These are phyloP conservation scores for Noctilio leporinus DNA, from an alignment of 2,113 vertebrate species.

Conservation along the genomic window DNA sequence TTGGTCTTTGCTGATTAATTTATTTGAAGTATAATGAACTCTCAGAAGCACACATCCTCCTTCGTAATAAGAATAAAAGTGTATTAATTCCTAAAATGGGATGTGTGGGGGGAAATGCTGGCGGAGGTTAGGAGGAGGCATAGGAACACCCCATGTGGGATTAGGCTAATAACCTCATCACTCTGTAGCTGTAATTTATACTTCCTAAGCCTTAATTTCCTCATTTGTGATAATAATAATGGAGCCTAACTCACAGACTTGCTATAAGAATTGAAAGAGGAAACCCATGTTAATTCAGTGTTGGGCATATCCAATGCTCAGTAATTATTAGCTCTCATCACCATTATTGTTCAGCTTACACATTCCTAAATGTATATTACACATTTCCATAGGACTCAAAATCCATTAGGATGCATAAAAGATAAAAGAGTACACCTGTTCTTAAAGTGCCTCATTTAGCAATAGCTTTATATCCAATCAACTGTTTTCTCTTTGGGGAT, in stretches of 20 bases:
- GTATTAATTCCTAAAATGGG: neutral
- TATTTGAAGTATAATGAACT: neutral
- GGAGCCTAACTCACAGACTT: neutral
- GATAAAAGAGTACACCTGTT: constrained; percentile 5
- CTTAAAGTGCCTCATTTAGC: neutral
- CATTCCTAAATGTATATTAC: neutral
- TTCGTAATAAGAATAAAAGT: neutral
- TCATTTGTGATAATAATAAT: neutral
- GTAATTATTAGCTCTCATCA: neutral
- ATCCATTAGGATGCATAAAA: constrained; percentile 1
- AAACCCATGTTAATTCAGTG: neutral
- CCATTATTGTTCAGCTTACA: neutral
- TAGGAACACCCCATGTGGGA: neutral
- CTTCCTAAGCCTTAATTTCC: neutral
- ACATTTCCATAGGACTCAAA: neutral
- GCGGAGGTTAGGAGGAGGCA: neutral
- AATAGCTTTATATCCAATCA: constrained; percentile 9
- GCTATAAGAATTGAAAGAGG: neutral
- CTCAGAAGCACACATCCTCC: neutral
- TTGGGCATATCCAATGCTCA: neutral
- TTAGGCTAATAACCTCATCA: neutral
- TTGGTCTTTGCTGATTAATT: neutral
- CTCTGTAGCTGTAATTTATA: neutral
- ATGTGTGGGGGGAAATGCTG: neutral
- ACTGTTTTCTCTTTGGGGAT: neutral